Conservation (phyloP, 2,113 vertebrate genomes). For the Piprites chloris region DNA sequence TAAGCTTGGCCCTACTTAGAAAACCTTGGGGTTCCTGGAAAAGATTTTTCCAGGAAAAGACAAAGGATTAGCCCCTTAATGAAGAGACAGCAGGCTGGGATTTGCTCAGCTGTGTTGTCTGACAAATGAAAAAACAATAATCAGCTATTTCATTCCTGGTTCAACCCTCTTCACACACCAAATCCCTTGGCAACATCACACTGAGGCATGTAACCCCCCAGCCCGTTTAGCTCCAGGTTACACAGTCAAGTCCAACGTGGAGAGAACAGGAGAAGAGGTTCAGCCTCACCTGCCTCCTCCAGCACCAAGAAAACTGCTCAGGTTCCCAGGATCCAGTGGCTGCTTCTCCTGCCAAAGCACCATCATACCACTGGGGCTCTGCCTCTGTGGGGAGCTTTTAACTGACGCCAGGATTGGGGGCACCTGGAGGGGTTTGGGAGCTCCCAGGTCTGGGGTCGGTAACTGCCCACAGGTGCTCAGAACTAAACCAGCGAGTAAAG, state of each 20-base stretch:
- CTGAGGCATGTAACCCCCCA: not conserved
- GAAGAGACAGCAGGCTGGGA: not conserved
- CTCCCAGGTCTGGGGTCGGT: not conserved
- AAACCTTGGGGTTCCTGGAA: not conserved
- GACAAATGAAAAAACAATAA: conserved; percentile 26
- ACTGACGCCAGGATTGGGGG: too few species aligned
- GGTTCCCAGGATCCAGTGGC: fast-evolving
- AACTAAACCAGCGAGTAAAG: fast-evolving
- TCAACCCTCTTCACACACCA: not conserved
- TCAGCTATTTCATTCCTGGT: not conserved
- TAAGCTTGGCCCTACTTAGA: not conserved
- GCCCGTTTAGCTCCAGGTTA: not conserved
- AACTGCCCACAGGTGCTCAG: not conserved
- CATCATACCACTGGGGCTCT: fast-evolving
- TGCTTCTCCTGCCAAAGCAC: not conserved
- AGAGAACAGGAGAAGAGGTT: not conserved
- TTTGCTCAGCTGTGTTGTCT: conserved; percentile 33
- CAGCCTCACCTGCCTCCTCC: not conserved
- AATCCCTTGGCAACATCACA: not conserved
- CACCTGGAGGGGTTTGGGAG: not conserved
- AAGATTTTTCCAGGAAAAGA: conserved; percentile 40
- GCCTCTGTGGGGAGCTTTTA: not conserved
- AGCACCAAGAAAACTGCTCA: fast-evolving
- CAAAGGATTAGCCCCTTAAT: not conserved
- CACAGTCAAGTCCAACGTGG: fast-evolving